Conservation (phyloP, 2,888 invertebrate species). For the Diloba caeruleocephala region DNA sequence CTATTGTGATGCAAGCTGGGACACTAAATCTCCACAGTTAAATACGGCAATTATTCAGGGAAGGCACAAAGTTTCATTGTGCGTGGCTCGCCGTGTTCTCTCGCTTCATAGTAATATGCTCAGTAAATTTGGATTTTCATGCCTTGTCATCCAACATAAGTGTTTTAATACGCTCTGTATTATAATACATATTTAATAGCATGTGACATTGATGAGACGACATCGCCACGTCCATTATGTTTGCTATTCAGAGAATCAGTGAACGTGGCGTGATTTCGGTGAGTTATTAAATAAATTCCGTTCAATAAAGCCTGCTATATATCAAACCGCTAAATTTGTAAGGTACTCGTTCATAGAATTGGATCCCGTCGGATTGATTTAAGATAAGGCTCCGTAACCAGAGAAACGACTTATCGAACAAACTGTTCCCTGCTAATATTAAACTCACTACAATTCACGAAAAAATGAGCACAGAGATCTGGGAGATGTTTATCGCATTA, state of each 20-base stretch:
- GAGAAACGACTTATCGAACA: slow-evolving; percentile 71
- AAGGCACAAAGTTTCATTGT: slow-evolving; percentile 80
- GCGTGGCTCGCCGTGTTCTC: slow-evolving; percentile 66
- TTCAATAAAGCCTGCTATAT: slow-evolving; percentile 45
- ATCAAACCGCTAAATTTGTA: slow-evolving; percentile 65
- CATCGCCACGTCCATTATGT: slow-evolving; percentile 51
- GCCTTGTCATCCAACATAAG: slow-evolving; percentile 82
- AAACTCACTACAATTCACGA: slow-evolving; percentile 76
- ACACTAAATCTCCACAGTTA: slow-evolving; percentile 77
- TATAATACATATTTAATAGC: slow-evolving; percentile 71
- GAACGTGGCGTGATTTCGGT: slow-evolving; percentile 31
- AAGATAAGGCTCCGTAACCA: slow-evolving; percentile 78
- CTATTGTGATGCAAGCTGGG: slow-evolving; percentile 71
- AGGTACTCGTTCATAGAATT: slow-evolving; percentile 74
- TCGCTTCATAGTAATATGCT: slow-evolving; percentile 69
- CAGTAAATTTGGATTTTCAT: slow-evolving; percentile 84
- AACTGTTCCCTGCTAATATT: slow-evolving; percentile 78
- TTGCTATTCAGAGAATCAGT: slow-evolving; percentile 47
- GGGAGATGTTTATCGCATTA: slow-evolving; percentile 88
- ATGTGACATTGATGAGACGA: slow-evolving; percentile 66
- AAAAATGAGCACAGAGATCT: slow-evolving; percentile 78
- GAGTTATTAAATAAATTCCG: slow-evolving; percentile 38
- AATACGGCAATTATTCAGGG: slow-evolving; percentile 85
- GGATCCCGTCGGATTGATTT: slow-evolving; percentile 73
- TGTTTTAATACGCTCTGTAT: slow-evolving; percentile 75